Evolutionary conservation across 2,797 vertebrate species (phyloP), one percentile per base, ranked within the genome.

Genomic region (Mus spretus): DNA sequence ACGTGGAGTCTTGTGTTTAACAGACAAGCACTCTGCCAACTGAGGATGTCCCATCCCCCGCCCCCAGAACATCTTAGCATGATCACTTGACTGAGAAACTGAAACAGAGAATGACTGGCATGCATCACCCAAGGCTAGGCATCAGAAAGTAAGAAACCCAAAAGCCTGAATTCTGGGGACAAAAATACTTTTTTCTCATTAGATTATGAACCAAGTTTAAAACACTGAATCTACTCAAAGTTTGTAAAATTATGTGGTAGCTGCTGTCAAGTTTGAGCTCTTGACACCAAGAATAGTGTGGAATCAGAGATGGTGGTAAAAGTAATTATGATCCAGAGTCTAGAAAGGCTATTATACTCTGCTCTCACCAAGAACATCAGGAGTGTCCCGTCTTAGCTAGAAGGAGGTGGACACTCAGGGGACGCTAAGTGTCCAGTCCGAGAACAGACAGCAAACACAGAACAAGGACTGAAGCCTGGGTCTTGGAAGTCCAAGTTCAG

Each of bases 161-260:
- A 61, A 17, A 90, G 67, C 37, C 31, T 44, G 55, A 65, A 83
- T 86, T 74, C 74, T 84, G 83, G 88, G 85, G 80, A 92, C 31
- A 53, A 28, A 84, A 92, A 31, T 26, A 34, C 3, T 77, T 94
- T 14, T 74, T 75, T 90, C 77, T 85, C 20, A 47, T 72, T 90
- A 44, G 78, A 93, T 83, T 92, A 37, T 55, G 40, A 94, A 13
- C 37, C 78, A 91, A 75, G 7, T 89, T 63, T 84, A 65, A 97
- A 96, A 96, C 72, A 95, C 75, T 63, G 88, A 93, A 90, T 89
- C 67, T 79, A 96, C 19, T 82, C 70, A 63, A 89, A 88, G 44
- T 92, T 70, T 92, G 55, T 61, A 50, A 94, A 87, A 86, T 63
- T 28, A 93, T 65, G 78, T 79, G n/a, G 15, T 47, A 90, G 85